A percentile compares a stretch with the other conserved stretches of the same genome.
Evolutionary conservation across 2,797 vertebrate genomes (phyloP).

Genomic region (Chanos chanos): DNA sequence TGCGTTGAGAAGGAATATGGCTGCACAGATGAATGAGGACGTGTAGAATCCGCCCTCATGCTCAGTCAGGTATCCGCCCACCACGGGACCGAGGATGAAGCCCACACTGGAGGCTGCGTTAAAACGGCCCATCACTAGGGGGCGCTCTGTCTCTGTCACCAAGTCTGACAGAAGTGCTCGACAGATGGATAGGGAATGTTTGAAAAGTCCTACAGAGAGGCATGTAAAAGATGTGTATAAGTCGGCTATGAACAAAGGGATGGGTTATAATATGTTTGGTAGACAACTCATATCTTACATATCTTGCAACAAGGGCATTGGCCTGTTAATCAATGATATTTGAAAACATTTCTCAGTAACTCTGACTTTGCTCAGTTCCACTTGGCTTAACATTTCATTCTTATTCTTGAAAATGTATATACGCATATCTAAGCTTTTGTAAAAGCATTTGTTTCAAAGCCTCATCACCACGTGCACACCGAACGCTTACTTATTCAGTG

Average conservation of each 20-base stretch:
- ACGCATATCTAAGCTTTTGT: too few species aligned
- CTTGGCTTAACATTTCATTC: too few species aligned
- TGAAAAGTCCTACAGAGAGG: slow-evolving; percentile 86
- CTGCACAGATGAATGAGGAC: slow-evolving; percentile 81
- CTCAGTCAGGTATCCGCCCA: slow-evolving; percentile 91
- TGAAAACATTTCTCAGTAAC: too few species aligned
- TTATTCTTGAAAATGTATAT: too few species aligned
- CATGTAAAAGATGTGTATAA: neutral
- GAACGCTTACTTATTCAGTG: too few species aligned
- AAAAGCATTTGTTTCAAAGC: too few species aligned
- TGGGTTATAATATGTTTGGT: too few species aligned
- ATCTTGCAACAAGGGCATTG: too few species aligned
- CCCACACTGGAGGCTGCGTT: slow-evolving; percentile 89
- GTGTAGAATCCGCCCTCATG: slow-evolving; percentile 86
- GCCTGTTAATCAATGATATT: too few species aligned
- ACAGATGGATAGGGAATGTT: slow-evolving; percentile 93
- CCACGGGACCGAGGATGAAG: slow-evolving; percentile 91
- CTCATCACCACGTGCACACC: too few species aligned
- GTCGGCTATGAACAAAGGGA: neutral
- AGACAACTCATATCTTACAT: too few species aligned
- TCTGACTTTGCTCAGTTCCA: too few species aligned
- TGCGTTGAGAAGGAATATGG: slow-evolving; percentile 87
- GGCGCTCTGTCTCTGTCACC: slow-evolving; percentile 84
- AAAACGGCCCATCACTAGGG: slow-evolving; percentile 88
- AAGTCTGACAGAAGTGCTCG: slow-evolving; percentile 93